phyloP scores from a whole-genome alignment of 2,888 invertebrate species.

The Epicampocera succincta region DNA sequence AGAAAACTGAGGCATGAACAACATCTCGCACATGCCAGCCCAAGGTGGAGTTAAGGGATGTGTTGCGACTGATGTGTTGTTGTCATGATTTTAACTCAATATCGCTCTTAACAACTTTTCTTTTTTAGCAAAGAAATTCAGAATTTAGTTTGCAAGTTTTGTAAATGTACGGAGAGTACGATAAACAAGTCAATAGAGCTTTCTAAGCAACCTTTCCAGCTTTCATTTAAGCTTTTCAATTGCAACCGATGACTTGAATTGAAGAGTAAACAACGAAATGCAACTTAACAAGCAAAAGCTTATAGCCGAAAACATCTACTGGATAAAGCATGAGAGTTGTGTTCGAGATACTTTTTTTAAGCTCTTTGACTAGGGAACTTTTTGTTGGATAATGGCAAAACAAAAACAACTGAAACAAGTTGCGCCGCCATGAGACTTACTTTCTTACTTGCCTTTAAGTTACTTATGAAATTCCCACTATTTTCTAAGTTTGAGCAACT shows the following conservation, averaged over 20 bases:
- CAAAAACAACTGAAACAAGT: neutral
- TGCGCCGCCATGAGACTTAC: no score
- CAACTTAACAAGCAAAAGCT: conserved; percentile 3
- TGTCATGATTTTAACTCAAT: no score
- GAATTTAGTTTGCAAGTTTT: no score
- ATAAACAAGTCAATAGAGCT: neutral
- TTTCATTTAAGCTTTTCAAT: neutral
- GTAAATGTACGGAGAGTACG: no score
- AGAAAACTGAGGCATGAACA: no score
- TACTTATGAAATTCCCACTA: conserved; percentile 51
- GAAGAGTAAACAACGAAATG: neutral
- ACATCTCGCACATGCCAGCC: no score
- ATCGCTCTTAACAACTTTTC: no score
- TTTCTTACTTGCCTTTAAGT: neutral
- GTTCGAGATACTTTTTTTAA: neutral
- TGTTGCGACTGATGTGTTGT: no score
- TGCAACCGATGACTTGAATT: neutral
- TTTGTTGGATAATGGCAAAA: neutral
- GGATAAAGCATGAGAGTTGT: neutral
- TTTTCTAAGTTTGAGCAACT: conserved; percentile 22
- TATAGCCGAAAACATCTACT: neutral
- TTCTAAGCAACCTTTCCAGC: neutral
- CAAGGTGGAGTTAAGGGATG: no score
- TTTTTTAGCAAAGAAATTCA: no score
- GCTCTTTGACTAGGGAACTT: neutral